A percentile compares a stretch with the other conserved stretches of the same genome.
Evolutionary conservation across 1,140 invertebrate species (phyloP).

Genomic region (Heliconius eleuchia): DNA sequence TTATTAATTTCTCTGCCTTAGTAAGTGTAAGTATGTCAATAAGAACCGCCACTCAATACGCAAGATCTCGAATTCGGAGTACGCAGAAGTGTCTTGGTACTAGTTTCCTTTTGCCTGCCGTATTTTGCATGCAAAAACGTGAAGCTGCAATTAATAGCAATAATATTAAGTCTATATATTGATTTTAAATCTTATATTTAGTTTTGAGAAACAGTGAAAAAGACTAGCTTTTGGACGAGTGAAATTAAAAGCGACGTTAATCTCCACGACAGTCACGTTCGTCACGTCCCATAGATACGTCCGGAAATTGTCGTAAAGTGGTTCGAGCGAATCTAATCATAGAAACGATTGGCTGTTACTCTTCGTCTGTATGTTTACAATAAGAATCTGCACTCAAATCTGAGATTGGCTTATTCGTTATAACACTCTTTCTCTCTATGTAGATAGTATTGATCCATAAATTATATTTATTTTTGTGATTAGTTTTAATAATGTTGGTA

Average conservation of each 20-base stretch:
- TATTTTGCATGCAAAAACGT: too few species aligned
- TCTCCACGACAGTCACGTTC: slow-evolving; percentile 18
- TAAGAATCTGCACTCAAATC: not conserved
- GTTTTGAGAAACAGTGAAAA: not conserved
- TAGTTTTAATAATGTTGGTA: too few species aligned
- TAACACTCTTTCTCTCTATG: not conserved
- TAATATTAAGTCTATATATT: too few species aligned
- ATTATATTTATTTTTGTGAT: too few species aligned
- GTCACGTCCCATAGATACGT: slow-evolving; percentile 11
- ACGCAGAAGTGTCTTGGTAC: too few species aligned
- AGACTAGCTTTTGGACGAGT: not conserved
- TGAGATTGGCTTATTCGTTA: not conserved
- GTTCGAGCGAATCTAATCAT: slow-evolving; percentile 22
- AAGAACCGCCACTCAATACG: not conserved
- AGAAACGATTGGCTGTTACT: slow-evolving; percentile 20
- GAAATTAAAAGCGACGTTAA: slow-evolving; percentile 13
- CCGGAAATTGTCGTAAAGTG: slow-evolving; percentile 22
- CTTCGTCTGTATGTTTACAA: slow-evolving; percentile 11
- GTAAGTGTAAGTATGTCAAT: too few species aligned
- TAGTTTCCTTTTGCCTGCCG: too few species aligned
- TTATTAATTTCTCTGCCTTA: too few species aligned
- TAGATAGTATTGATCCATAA: too few species aligned
- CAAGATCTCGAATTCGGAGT: not conserved
- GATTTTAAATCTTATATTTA: too few species aligned
- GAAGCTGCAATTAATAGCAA: too few species aligned